phyloP scores from a whole-genome alignment of 2,113 vertebrate genomes.

The Apodemus sylvaticus region DNA sequence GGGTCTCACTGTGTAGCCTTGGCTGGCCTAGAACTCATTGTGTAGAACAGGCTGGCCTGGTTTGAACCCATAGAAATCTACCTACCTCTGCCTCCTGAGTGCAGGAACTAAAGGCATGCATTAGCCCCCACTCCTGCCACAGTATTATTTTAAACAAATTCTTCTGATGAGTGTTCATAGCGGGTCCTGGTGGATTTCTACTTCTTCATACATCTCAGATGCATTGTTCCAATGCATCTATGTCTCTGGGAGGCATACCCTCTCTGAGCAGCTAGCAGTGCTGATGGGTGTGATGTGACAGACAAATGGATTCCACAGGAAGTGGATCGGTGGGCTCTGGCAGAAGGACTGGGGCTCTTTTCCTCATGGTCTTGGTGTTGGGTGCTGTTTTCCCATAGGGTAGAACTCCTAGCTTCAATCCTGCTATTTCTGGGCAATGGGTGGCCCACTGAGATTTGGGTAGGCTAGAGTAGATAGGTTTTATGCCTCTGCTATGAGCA shows the following conservation, averaged over 20 bases:
- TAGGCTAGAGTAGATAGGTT: background rate
- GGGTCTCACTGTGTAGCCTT: background rate
- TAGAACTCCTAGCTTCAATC: background rate
- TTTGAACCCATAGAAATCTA: background rate
- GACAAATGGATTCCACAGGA: background rate
- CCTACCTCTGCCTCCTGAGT: background rate
- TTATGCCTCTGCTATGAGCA: background rate
- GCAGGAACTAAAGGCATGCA: background rate
- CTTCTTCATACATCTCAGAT: background rate
- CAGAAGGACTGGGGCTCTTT: background rate
- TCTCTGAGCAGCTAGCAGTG: background rate
- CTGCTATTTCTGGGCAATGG: background rate
- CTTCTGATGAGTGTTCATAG: slow-evolving; percentile 2
- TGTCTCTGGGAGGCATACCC: background rate
- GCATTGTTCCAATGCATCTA: background rate
- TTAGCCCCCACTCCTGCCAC: background rate
- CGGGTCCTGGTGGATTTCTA: background rate
- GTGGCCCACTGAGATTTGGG: background rate
- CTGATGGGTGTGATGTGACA: background rate
- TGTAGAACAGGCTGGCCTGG: background rate
- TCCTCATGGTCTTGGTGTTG: background rate
- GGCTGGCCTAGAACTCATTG: background rate
- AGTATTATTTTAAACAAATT: background rate
- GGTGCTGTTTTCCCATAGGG: background rate
- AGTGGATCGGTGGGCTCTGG: background rate